Conservation (phyloP, 2,797 vertebrate species). For the Gymnopithys bicolor region DNA sequence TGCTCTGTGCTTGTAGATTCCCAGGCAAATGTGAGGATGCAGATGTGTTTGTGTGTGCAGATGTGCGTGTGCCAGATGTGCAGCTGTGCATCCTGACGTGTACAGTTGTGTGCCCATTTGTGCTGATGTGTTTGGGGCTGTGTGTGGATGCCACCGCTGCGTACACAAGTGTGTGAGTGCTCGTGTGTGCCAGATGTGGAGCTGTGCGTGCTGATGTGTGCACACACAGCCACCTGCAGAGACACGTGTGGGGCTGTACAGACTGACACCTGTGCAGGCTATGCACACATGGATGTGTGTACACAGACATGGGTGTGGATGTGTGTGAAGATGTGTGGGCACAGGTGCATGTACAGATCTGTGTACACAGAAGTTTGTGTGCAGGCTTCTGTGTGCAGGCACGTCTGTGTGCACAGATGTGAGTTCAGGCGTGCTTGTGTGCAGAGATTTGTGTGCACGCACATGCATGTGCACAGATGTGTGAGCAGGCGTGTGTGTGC, state of each 20-base stretch:
- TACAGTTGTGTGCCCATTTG: not conserved
- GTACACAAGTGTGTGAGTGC: not conserved
- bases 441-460: too few relatives aligned
- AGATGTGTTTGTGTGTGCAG: not conserved
- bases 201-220: not conserved
- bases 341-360: not conserved
- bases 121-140: not conserved
- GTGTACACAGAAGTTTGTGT: not conserved
- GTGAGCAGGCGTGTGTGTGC: not conserved
- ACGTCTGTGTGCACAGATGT: not conserved
- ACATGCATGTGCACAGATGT: accelerated
- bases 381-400: too few relatives aligned
- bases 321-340: accelerated
- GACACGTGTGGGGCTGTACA: accelerated
- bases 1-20: accelerated
- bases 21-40: accelerated
- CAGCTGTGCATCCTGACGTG: accelerated
- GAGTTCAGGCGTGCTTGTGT: not conserved
- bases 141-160: not conserved
- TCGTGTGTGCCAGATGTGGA: not conserved
- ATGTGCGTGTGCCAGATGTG: not conserved
- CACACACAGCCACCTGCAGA: not conserved
- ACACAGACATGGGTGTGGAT: not conserved
- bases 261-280: too few relatives aligned
- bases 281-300: too few relatives aligned